Base-by-base conservation (phyloP, 2,113 vertebrate species). In the Rhombomys opimus region DNA sequence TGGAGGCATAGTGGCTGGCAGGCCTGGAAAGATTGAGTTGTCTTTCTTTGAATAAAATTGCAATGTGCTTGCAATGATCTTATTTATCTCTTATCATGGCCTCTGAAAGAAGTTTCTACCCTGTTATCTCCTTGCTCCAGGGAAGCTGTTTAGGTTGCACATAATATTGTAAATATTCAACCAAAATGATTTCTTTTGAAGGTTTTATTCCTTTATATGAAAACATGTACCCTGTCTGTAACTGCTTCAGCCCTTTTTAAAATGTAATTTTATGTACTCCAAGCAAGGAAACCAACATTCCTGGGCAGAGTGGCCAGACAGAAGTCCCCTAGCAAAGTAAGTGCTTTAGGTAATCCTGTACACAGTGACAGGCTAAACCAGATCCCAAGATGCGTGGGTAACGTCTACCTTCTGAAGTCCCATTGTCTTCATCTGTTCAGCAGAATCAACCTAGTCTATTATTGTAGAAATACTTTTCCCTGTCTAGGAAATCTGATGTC, bases 201-300 rank as follows among this genome's bases (percentile, higher is more conserved):
- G 18, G 8, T 72, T 89, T 52, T n/a, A 75, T 84, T 97, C 93
- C 18, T 32, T 91, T 87, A 20, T 54, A n/a, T 90, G 59, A 38
- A 89, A 86, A 72, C 84, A 30, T 77, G 78, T n/a, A 87, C 17
- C 11, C 41, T 68, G 63, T 52, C 63, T 67, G 41, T 67, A 86
- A 86, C 63, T 50, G 41, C 54, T 84, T 41, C 85, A 57, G 41
- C 22, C 32, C 7, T 90, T 95, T 86, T 59, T 61, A 90, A 95
- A 96, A 77, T 61, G 61, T n/a, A 5, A 41, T 87, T 22, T 87
- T 72, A 46, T 27, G 9, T 54, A 59, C 22, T 85, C 4, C 27
- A 35, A 50, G 14, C 65, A 59, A 80, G 22, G 54, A 93, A 90
- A 54, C 93, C 27, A 54, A 77, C 95, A 95, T 77, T 81, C 46